Base-by-base conservation (phyloP, 2,797 vertebrate genomes). In the Naso thynnoides region DNA sequence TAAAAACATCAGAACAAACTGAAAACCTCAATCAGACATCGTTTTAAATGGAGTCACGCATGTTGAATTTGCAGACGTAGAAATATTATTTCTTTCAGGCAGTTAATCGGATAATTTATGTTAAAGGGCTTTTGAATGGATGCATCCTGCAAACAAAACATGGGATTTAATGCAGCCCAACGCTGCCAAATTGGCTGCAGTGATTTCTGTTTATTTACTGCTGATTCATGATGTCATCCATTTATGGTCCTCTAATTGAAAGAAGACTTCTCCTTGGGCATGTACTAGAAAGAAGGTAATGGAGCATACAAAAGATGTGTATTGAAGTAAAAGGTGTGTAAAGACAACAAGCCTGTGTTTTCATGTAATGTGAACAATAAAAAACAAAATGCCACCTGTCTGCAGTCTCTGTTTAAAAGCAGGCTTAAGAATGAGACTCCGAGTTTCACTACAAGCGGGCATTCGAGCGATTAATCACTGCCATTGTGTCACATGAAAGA, bases 401-500 rank as follows among this genome's bases (percentile, higher is more conserved):
- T 49, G 15, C 19, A 14, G 52, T 24, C 39, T 42, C 8, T 1
- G 66, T 54, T 68, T 56, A 54, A 69, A 73, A 73, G 63, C 49
- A 15, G 67, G 42, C 29, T 33, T 27, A 45, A 65, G 77, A 70
- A 73, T 33, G 29, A 84, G 14, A 53, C 36, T 64, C 11, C 3
- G 5, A 47, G 61, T 81, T 83, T 76, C 78, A 79, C 65, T 16
- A 70, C 53, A 83, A 73, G 83, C 58, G 58, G 56, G 41, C 70
- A 52, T 81, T 75, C 71, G 70, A 49, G 19, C 26, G 14, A 72
- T 68, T 74, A 86, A 90, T 89, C 79, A 65, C 72, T 5, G 77
- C 85, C 50, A 82, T 88, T 87, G 86, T 89, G 56, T 58, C 6
- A 15, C 49, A 64, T 84, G 68, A 90, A 91, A 86, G 78, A 78